These are phyloP conservation scores for Lysandra bellargus DNA, from an alignment of 2,888 invertebrate species.

Conservation along the genomic window DNA sequence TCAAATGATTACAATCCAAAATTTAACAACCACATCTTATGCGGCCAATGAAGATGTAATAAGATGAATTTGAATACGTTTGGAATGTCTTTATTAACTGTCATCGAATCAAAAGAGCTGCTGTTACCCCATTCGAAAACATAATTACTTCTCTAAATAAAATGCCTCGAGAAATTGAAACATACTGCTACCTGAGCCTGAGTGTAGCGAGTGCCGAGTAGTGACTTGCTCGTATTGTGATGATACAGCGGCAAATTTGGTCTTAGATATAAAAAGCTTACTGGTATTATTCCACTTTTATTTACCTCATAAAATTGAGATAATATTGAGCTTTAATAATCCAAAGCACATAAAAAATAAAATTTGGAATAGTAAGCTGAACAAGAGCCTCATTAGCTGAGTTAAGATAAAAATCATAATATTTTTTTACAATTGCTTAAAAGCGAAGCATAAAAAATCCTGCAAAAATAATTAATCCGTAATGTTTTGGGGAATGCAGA, in stretches of 20 bases:
- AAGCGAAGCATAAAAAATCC: constrained; percentile 33
- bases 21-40: constrained; percentile 46
- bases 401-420: background rate
- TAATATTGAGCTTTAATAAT: background rate
- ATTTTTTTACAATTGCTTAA: background rate
- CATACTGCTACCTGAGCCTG: constrained; percentile 76
- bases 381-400: background rate
- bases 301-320: no score
- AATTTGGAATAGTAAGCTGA: background rate
- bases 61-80: constrained; percentile 67
- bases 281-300: no score
- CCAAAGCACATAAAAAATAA: background rate
- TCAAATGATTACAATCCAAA: constrained; percentile 37
- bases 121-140: constrained; percentile 76
- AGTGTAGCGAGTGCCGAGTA: constrained; percentile 59
- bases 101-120: constrained; percentile 73
- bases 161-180: constrained; percentile 79
- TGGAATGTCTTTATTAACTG: constrained; percentile 79
- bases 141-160: constrained; percentile 81
- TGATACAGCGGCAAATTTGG: background rate
- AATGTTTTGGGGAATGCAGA: constrained; percentile 38
- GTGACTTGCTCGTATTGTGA: constrained; percentile 40
- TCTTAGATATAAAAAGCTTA: background rate
- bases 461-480: constrained; percentile 33
- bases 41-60: constrained; percentile 63